Evolutionary conservation across 2,113 vertebrate species (phyloP).

Genomic region (Apistogramma diplotaenia): DNA sequence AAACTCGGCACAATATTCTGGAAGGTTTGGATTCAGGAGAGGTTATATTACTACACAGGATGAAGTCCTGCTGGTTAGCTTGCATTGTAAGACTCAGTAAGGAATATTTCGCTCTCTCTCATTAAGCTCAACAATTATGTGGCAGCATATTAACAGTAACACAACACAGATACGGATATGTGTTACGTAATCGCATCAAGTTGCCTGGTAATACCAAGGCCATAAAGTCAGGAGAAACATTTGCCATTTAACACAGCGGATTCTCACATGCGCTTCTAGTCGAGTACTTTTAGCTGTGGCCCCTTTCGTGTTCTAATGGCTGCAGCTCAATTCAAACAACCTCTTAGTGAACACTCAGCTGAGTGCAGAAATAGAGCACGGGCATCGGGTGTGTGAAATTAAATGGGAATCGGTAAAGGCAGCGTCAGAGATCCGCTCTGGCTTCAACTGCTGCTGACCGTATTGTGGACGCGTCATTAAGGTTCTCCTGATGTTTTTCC

Average conservation of each 20-base stretch:
- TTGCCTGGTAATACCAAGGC: background rate
- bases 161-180: no score
- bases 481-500: background rate
- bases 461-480: background rate
- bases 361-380: background rate
- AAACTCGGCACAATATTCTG: background rate
- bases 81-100: background rate
- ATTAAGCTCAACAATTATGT: background rate
- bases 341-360: constrained; percentile 42
- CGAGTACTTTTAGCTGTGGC: background rate
- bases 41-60: background rate
- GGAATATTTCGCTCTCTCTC: background rate
- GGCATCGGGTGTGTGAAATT: background rate
- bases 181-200: background rate
- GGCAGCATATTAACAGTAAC: background rate
- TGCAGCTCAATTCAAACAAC: constrained; percentile 22
- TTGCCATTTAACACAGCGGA: background rate
- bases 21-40: background rate
- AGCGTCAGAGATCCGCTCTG: background rate
- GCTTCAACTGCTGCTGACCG: background rate
- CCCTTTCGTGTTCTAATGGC: background rate
- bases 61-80: background rate
- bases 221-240: background rate
- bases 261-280: background rate
- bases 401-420: background rate